phyloP scores from a whole-genome alignment of 2,888 invertebrate genomes.

The Oligia latruncula region DNA sequence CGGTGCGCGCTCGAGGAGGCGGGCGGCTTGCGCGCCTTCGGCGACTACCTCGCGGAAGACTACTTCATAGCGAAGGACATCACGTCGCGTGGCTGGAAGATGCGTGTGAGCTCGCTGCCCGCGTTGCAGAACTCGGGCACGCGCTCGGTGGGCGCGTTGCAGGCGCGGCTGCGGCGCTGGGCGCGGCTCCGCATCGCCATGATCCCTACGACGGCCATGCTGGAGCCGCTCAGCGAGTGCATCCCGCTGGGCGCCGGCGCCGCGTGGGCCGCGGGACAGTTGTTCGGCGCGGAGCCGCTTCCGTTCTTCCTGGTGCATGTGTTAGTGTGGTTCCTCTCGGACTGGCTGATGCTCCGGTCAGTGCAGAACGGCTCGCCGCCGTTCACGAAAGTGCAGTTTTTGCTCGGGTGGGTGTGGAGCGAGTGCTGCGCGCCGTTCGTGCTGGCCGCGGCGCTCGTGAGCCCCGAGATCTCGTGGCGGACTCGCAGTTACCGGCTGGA shows the following conservation, averaged over 20 bases:
- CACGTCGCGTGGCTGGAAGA: slow-evolving; percentile 96
- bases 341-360: slow-evolving; percentile 97
- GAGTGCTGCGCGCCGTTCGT: slow-evolving; percentile 97
- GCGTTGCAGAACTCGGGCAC: slow-evolving; percentile 98
- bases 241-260: slow-evolving; percentile 97
- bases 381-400: slow-evolving; percentile 98
- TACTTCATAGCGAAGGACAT: slow-evolving; percentile 98
- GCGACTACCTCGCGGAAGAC: slow-evolving; percentile 99
- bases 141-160: slow-evolving; percentile 96
- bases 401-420: slow-evolving; percentile 98
- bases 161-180: slow-evolving; percentile 96
- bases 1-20: slow-evolving; percentile 97
- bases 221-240: slow-evolving; percentile 99
- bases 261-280: slow-evolving; percentile 95
- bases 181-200: slow-evolving; percentile 98
- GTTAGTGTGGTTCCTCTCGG: slow-evolving; percentile 98
- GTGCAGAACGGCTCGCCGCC: slow-evolving; percentile 98
- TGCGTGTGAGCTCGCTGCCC: slow-evolving; percentile 97
- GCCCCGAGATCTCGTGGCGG: slow-evolving; percentile 98
- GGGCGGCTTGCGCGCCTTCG: slow-evolving; percentile 97
- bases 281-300: slow-evolving; percentile 97
- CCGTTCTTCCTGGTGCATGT: slow-evolving; percentile 98
- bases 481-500: slow-evolving; percentile 96
- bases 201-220: slow-evolving; percentile 96
- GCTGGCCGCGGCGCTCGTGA: slow-evolving; percentile 95